Conservation (phyloP, 2,113 vertebrate species). For the Hucho hucho region DNA sequence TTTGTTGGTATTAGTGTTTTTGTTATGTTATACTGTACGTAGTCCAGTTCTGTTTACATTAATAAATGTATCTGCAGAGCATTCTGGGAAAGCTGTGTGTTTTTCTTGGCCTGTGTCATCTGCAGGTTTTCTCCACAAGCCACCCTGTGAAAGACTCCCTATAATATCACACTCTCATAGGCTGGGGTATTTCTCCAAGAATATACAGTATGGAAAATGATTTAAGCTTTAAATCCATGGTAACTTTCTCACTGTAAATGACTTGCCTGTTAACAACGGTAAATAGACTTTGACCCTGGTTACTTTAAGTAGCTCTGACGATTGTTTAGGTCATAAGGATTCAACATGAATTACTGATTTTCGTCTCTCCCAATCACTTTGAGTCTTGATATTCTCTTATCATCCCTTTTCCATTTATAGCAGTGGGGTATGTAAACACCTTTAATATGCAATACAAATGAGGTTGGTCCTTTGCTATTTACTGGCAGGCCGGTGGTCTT, state of each 20-base stretch:
- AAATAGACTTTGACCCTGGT: neutral
- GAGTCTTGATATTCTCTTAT: too few species aligned
- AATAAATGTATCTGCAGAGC: constrained; percentile 91
- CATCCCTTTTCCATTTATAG: too few species aligned
- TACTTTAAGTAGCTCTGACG: too few species aligned
- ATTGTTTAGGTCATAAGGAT: neutral
- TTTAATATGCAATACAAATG: neutral
- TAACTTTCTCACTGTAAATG: neutral
- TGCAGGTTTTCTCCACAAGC: neutral
- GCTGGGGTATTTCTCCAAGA: neutral
- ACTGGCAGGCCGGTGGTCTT: neutral
- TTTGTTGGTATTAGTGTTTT: constrained; percentile 85
- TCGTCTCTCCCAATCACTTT: too few species aligned
- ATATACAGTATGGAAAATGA: neutral
- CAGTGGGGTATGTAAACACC: too few species aligned
- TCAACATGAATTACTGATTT: too few species aligned
- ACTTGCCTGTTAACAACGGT: neutral
- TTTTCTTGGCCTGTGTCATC: neutral
- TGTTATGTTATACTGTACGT: constrained; percentile 87
- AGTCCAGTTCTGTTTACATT: constrained; percentile 89
- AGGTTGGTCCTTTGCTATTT: neutral
- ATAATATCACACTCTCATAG: neutral
- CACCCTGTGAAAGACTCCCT: neutral
- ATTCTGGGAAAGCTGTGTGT: constrained; percentile 45
- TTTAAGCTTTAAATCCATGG: neutral